Conservation (phyloP, 2,797 vertebrate genomes). For the Scomberomorus guttatus region DNA sequence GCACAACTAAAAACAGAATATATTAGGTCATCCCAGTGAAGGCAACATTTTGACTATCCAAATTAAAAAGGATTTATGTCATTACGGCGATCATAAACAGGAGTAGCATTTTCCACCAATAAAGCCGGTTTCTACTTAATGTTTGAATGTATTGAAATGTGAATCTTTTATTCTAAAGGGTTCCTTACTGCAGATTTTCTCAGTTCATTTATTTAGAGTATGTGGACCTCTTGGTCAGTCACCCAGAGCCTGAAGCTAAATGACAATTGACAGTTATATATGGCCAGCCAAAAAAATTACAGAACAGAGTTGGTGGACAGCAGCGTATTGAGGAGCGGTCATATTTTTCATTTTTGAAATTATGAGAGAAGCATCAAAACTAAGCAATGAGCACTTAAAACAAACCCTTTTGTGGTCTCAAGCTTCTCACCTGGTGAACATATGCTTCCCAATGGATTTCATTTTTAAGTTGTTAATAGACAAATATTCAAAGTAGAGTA, state of each 20-base stretch:
- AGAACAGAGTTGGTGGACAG: not conserved
- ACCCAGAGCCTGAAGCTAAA: not conserved
- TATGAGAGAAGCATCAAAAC: not conserved
- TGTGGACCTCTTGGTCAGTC: not conserved
- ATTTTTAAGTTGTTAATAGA: constrained; percentile 1
- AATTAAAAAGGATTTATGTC: not conserved
- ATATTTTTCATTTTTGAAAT: constrained; percentile 1
- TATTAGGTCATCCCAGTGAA: not conserved
- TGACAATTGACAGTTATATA: constrained; percentile 9
- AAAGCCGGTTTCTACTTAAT: not conserved
- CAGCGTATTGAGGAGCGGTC: constrained; percentile 3
- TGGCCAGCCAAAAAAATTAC: not conserved
- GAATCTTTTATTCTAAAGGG: not conserved
- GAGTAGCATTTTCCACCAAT: not conserved
- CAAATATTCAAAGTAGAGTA: not conserved
- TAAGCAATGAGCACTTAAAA: constrained; percentile 5
- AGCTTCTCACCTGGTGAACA: not conserved
- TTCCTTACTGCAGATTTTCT: not conserved
- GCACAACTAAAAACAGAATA: not conserved
- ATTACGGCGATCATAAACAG: not conserved
- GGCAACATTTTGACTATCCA: not conserved
- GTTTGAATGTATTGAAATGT: not conserved
- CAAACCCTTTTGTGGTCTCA: not conserved
- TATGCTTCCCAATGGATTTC: not conserved
- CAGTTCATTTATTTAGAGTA: constrained; percentile 1